These are phyloP conservation scores for Pyrocoelia pectoralis DNA, from an alignment of 2,888 invertebrate species.

Conservation along the genomic window DNA sequence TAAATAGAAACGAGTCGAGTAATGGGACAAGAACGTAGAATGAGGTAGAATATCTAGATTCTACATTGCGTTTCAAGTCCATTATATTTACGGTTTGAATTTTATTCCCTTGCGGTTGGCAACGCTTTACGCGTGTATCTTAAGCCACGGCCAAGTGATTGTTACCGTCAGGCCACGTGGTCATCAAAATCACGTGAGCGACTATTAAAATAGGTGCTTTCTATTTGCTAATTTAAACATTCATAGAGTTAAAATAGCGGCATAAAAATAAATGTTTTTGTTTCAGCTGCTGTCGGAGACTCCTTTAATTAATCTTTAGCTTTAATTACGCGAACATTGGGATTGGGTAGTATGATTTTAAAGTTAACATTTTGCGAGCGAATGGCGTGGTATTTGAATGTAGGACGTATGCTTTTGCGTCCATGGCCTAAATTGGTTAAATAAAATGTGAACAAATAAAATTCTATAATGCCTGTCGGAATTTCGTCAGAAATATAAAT, in stretches of 20 bases:
- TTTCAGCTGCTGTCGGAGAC: not conserved
- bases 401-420: slow-evolving; percentile 28
- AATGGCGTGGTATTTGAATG: slow-evolving; percentile 16
- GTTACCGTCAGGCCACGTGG: slow-evolving; percentile 38
- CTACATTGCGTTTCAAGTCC: not conserved
- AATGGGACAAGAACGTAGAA: slow-evolving; percentile 18
- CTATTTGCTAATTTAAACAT: slow-evolving; percentile 1
- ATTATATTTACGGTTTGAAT: slow-evolving; percentile 6
- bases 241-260: not conserved
- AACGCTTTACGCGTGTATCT: slow-evolving; percentile 34
- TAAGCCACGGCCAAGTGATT: slow-evolving; percentile 31
- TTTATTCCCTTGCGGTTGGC: slow-evolving; percentile 7
- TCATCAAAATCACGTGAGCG: slow-evolving; percentile 35
- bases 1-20: slow-evolving; percentile 15
- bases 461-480: not conserved
- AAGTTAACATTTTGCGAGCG: not conserved
- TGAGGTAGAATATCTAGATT: slow-evolving; percentile 20
- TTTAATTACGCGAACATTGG: too few relatives aligned
- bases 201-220: slow-evolving; percentile 28
- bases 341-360: not conserved
- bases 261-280: not conserved
- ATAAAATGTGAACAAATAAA: slow-evolving; percentile 1
- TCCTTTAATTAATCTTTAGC: not conserved
- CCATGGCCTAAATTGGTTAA: slow-evolving; percentile 36
- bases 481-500: not conserved